phyloP scores from a whole-genome alignment of 2,113 vertebrate genomes.

The Fregetta grallaria region DNA sequence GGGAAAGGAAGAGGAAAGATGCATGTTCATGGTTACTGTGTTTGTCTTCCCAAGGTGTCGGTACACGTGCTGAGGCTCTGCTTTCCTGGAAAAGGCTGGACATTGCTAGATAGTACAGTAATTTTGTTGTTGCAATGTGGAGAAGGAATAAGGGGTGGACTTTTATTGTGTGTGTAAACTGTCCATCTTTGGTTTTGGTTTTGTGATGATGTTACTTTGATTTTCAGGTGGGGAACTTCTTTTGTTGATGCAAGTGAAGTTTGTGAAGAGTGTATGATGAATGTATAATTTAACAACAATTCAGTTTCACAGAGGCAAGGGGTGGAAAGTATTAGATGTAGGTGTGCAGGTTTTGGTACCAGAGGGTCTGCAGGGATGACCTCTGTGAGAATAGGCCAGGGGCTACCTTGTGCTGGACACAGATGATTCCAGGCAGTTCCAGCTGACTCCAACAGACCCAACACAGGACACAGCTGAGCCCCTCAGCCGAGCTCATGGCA shows the following conservation, averaged over 20 bases:
- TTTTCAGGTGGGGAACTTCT: background rate
- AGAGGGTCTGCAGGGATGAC: background rate
- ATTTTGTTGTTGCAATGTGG: background rate
- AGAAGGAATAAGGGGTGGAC: background rate
- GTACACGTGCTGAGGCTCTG: background rate
- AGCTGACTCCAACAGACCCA: background rate
- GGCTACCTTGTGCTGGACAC: background rate
- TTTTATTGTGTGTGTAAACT: background rate
- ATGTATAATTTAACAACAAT: background rate
- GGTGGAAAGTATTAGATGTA: background rate
- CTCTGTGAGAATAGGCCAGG: background rate
- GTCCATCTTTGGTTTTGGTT: background rate
- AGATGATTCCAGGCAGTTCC: background rate
- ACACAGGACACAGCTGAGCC: background rate
- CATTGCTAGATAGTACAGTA: background rate
- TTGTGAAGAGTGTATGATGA: background rate
- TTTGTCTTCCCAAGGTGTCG: background rate
- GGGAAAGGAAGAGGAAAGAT: background rate
- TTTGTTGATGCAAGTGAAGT: background rate
- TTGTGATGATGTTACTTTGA: background rate
- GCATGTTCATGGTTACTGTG: rapidly evolving
- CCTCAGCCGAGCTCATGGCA: background rate
- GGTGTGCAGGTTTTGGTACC: background rate
- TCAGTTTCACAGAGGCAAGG: background rate
- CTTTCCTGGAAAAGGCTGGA: background rate